Percentiles rank a stretch among this genome's conserved stretches.
These are phyloP conservation scores for Diaperis boleti DNA, from an alignment of 2,888 invertebrate genomes.

Conservation along the genomic window DNA sequence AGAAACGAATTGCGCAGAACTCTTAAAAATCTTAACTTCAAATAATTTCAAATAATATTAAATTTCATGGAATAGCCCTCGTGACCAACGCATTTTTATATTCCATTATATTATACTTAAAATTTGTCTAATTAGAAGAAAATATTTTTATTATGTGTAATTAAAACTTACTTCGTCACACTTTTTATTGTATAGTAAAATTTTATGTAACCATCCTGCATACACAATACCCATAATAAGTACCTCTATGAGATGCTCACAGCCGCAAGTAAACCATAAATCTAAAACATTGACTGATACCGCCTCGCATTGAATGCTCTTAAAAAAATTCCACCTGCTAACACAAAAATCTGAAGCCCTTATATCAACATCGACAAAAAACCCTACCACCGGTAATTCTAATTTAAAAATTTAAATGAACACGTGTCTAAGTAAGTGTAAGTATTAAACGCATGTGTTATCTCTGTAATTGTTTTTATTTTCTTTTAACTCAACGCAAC, in stretches of 20 bases:
- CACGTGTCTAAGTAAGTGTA: constrained; percentile 45
- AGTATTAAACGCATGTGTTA: constrained; percentile 36
- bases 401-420: constrained; percentile 54
- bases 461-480: constrained; percentile 39
- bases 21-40: too few species aligned
- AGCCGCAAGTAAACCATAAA: constrained; percentile 23
- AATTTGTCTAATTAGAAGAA: too few species aligned
- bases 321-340: constrained; percentile 48
- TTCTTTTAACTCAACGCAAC: constrained; percentile 25
- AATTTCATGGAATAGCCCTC: too few species aligned
- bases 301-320: constrained; percentile 11
- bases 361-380: constrained; percentile 50
- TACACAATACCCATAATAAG: too few species aligned
- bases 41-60: too few species aligned
- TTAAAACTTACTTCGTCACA: too few species aligned
- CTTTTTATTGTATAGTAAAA: too few species aligned
- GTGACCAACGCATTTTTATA: too few species aligned
- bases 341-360: constrained; percentile 48
- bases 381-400: constrained; percentile 48
- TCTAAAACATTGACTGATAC: constrained; percentile 22
- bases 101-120: too few species aligned
- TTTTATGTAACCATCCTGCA: too few species aligned
- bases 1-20: too few species aligned
- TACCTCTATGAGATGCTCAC: background rate
- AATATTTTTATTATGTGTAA: too few species aligned